These are phyloP conservation scores for Dromococcyx pavoninus DNA, from an alignment of 2,797 vertebrate genomes.

Conservation along the genomic window DNA sequence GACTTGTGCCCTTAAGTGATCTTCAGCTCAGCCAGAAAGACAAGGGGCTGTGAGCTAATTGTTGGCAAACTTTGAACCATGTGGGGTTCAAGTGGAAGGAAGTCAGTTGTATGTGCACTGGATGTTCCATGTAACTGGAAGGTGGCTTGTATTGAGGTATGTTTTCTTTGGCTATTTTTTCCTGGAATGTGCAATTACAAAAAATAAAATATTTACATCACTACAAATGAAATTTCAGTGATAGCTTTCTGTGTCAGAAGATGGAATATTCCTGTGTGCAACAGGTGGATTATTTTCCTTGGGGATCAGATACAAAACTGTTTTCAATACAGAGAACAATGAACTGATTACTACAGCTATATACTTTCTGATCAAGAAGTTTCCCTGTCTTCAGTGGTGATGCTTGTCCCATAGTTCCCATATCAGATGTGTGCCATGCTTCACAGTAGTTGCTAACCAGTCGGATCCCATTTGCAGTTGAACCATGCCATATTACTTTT, in stretches of 20 bases:
- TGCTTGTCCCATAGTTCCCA: conserved; percentile 86
- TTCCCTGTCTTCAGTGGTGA: conserved; percentile 85
- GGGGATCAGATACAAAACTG: conserved; percentile 83
- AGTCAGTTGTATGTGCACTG: background rate
- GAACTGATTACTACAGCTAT: conserved; percentile 88
- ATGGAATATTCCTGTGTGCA: conserved; percentile 62
- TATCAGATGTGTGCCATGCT: conserved; percentile 85
- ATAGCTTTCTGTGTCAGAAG: conserved; percentile 59
- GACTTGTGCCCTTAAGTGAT: background rate
- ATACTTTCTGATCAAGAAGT: conserved; percentile 88
- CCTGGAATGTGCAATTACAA: conserved; percentile 64
- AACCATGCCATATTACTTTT: conserved; percentile 94
- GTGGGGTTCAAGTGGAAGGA: background rate
- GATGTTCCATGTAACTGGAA: conserved; percentile 12
- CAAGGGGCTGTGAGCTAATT: background rate
- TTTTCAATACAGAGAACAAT: conserved; percentile 97
- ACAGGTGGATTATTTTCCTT: conserved; percentile 75
- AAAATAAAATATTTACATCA: conserved; percentile 81
- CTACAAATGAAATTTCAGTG: conserved; percentile 73
- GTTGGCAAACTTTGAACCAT: background rate
- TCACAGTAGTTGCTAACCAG: conserved; percentile 90
- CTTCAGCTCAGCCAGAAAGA: background rate
- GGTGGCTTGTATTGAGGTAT: conserved; percentile 75
- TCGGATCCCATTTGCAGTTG: conserved; percentile 81
- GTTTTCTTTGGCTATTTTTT: conserved; percentile 77